Conservation (phyloP, 2,113 vertebrate genomes). For the Emydocephalus ijimae region DNA sequence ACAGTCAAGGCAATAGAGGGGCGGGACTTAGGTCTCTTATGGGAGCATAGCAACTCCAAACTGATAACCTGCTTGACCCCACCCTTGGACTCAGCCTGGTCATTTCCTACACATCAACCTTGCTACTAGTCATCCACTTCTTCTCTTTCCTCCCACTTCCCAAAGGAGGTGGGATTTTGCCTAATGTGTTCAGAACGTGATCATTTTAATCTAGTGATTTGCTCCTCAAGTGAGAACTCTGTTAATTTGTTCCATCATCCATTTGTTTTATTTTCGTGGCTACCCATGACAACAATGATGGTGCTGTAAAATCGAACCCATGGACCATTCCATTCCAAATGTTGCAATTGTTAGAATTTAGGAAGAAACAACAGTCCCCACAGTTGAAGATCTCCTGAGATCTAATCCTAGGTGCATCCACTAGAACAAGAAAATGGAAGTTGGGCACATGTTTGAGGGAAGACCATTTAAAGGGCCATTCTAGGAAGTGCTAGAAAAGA, state of each 20-base stretch:
- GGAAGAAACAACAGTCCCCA: background rate
- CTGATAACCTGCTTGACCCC: background rate
- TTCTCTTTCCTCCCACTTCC: background rate
- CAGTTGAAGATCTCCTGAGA: background rate
- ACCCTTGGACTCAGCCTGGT: background rate
- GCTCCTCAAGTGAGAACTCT: background rate
- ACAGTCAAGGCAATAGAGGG: background rate
- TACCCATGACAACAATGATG: background rate
- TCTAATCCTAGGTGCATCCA: background rate
- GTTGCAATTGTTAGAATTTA: background rate
- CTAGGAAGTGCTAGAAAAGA: background rate
- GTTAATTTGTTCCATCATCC: background rate
- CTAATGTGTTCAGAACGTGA: background rate
- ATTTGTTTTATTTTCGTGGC: background rate
- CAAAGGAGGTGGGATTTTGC: background rate
- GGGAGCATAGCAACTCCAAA: background rate
- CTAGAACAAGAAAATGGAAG: background rate
- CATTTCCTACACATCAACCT: background rate
- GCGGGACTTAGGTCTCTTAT: background rate
- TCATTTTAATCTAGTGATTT: background rate
- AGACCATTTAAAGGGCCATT: background rate
- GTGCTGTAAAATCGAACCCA: background rate
- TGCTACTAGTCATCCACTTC: background rate
- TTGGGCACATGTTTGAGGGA: background rate
- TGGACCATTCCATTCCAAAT: background rate